These are phyloP conservation scores for Pharmacophagus antenor DNA, from an alignment of 2,888 invertebrate species.

Conservation along the genomic window DNA sequence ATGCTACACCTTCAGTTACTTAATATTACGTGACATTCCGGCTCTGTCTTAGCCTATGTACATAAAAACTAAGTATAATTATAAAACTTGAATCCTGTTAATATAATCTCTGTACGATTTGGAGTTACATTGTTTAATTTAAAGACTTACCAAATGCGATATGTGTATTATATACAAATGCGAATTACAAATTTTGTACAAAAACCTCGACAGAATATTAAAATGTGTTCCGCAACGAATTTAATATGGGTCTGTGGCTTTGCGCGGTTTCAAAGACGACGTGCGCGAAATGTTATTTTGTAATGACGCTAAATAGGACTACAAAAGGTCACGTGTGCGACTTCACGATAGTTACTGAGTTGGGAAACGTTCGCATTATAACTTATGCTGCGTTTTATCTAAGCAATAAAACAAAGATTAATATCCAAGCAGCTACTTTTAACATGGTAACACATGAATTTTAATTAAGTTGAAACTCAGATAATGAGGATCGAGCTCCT, in stretches of 20 bases:
- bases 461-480: constrained; percentile 7
- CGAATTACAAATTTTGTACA: constrained; percentile 28
- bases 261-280: constrained; percentile 32
- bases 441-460: constrained; percentile 9
- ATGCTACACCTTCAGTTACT: too few relatives aligned
- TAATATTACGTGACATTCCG: too few relatives aligned
- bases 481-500: constrained; percentile 4
- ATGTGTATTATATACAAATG: constrained; percentile 19
- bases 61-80: too few relatives aligned
- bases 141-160: not conserved
- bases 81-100: not conserved
- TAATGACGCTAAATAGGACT: constrained; percentile 28
- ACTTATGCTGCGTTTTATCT: constrained; percentile 7
- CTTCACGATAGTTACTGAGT: constrained; percentile 21
- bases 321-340: constrained; percentile 29
- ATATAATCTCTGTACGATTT: not conserved
- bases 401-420: constrained; percentile 16
- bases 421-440: not conserved
- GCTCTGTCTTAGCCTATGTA: too few relatives aligned
- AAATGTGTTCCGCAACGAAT: constrained; percentile 24
- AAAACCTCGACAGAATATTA: constrained; percentile 30
- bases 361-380: constrained; percentile 11
- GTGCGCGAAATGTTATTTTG: constrained; percentile 32
- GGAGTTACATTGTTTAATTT: not conserved
- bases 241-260: constrained; percentile 26